Evolutionary conservation across 2,888 invertebrate species (phyloP).

Genomic region (Thereva unica): DNA sequence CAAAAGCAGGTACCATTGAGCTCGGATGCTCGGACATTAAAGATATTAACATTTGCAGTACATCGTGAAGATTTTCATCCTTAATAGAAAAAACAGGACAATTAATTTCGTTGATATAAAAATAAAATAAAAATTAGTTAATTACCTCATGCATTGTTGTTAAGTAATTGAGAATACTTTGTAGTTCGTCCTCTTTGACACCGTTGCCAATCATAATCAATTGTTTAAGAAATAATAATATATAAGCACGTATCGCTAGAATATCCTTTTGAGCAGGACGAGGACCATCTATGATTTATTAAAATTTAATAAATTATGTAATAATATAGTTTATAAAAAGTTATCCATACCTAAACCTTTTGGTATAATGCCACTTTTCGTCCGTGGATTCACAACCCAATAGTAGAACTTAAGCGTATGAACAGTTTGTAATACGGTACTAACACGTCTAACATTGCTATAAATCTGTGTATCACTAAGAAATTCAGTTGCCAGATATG

Average conservation of each 20-base stretch:
- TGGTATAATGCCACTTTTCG: conserved; percentile 93
- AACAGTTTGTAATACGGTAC: conserved; percentile 96
- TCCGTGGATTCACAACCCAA: conserved; percentile 95
- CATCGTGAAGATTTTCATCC: conserved; percentile 98
- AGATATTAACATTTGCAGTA: conserved; percentile 94
- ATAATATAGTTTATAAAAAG: neutral
- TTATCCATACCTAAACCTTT: conserved; percentile 84
- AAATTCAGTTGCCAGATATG: conserved; percentile 98
- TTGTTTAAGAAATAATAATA: conserved; percentile 93
- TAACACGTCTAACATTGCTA: conserved; percentile 93
- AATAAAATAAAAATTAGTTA: conserved; percentile 29
- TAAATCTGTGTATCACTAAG: conserved; percentile 96
- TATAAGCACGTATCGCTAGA: conserved; percentile 90
- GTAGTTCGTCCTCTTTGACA: conserved; percentile 97
- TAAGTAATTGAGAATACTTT: conserved; percentile 96
- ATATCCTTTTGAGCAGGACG: conserved; percentile 94
- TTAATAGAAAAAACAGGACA: conserved; percentile 39
- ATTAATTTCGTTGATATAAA: conserved; percentile 5
- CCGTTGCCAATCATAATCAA: conserved; percentile 96
- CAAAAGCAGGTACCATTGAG: conserved; percentile 98
- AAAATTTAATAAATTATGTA: neutral
- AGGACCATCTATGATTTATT: conserved; percentile 75
- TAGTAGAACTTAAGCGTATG: conserved; percentile 99
- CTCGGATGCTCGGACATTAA: conserved; percentile 98
- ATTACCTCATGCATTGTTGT: conserved; percentile 95